Percentiles rank a stretch among this genome's conserved stretches.
Conservation (phyloP, 2,797 vertebrate genomes). For the Ibycter americanus region DNA sequence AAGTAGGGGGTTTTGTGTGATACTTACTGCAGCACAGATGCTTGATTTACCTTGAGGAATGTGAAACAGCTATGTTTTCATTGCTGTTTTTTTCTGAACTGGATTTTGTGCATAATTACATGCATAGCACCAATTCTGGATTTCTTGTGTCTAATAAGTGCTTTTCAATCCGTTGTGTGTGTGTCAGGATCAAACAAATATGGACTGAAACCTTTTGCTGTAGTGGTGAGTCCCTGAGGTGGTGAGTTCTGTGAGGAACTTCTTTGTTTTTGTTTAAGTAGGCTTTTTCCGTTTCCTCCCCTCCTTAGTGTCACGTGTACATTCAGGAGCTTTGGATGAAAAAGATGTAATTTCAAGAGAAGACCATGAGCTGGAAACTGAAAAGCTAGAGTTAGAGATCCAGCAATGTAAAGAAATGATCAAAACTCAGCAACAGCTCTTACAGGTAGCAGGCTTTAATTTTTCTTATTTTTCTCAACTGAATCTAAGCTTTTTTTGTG, state of each 20-base stretch:
- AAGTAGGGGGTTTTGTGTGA: not conserved
- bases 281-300: not conserved
- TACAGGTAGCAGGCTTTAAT: conserved; percentile 81
- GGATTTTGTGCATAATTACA: not conserved
- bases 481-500: not conserved
- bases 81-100: not conserved
- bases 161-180: not conserved
- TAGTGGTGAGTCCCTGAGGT: not conserved
- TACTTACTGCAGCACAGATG: not conserved
- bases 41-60: not conserved
- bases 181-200: not conserved
- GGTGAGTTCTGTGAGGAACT: not conserved
- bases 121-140: not conserved
- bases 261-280: not conserved
- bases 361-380: conserved; percentile 89
- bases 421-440: conserved; percentile 91
- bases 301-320: conserved; percentile 81
- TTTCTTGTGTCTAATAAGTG: not conserved
- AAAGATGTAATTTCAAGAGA: conserved; percentile 86
- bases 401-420: conserved; percentile 96
- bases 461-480: not conserved
- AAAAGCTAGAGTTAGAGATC: conserved; percentile 88
- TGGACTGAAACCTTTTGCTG: not conserved
- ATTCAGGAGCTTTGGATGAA: conserved; percentile 74
- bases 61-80: not conserved